Conservation (phyloP, 1,140 invertebrate species). For the Vanessa tameamea region DNA sequence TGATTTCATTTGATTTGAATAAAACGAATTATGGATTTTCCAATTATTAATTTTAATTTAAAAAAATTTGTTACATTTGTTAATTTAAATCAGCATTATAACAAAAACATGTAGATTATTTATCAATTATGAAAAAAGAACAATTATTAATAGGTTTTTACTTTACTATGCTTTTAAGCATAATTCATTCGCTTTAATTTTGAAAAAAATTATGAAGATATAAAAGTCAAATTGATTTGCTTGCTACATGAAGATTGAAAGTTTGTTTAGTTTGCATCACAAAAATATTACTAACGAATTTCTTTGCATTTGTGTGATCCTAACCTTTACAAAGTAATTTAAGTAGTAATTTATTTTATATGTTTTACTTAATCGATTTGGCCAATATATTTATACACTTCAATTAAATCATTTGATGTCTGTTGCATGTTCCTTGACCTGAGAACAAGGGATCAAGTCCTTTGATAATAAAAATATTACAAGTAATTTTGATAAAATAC, state of each 20-base stretch:
- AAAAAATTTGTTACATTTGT: too few relatives aligned
- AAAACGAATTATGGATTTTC: too few relatives aligned
- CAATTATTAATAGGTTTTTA: too few relatives aligned
- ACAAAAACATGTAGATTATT: too few relatives aligned
- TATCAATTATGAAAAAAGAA: too few relatives aligned
- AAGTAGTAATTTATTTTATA: not conserved
- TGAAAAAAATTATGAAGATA: too few relatives aligned
- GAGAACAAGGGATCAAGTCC: slow-evolving; percentile 18
- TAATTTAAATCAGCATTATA: too few relatives aligned
- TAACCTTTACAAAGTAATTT: slow-evolving; percentile 10
- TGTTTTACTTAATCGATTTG: not conserved
- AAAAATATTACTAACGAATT: not conserved
- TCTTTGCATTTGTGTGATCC: not conserved
- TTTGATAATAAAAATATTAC: slow-evolving; percentile 16
- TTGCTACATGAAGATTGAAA: not conserved
- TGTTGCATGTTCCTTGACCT: slow-evolving; percentile 13
- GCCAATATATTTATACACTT: not conserved
- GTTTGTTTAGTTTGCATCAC: not conserved
- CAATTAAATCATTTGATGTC: slow-evolving; percentile 5
- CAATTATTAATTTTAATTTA: too few relatives aligned
- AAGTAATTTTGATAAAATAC: slow-evolving; percentile 21
- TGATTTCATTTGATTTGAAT: too few relatives aligned
- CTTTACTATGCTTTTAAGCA: too few relatives aligned
- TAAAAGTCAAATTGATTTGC: not conserved
- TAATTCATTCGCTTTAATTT: too few relatives aligned